Percentiles rank a stretch among this genome's conserved stretches.
Conservation (phyloP, 2,888 invertebrate genomes). For the Timema podura region DNA sequence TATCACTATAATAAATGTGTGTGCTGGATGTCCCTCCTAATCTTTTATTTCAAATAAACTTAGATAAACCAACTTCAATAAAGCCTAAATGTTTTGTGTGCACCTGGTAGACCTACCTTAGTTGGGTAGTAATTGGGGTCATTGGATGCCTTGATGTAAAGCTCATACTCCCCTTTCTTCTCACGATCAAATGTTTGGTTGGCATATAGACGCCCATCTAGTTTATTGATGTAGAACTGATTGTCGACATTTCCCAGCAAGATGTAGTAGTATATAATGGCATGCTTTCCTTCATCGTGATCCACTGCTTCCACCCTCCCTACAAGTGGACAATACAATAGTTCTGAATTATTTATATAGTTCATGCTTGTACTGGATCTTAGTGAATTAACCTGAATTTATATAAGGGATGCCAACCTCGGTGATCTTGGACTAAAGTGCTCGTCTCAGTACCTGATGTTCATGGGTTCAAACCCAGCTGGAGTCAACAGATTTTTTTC, state of each 20-base stretch:
- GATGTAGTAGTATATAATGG: slow-evolving; percentile 80
- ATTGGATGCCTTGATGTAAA: slow-evolving; percentile 80
- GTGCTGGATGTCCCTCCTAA: background rate
- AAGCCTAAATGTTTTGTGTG: background rate
- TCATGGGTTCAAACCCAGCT: no score
- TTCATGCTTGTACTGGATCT: no score
- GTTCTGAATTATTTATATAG: no score
- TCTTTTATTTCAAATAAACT: background rate
- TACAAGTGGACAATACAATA: slow-evolving; percentile 33
- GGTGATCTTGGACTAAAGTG: no score
- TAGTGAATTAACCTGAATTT: slow-evolving; percentile 17
- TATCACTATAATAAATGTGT: no score
- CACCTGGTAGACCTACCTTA: slow-evolving; percentile 32
- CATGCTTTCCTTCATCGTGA: slow-evolving; percentile 74
- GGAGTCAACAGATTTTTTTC: no score
- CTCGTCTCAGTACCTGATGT: no score
- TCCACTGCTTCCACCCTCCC: slow-evolving; percentile 71
- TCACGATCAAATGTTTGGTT: slow-evolving; percentile 81
- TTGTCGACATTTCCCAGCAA: slow-evolving; percentile 70
- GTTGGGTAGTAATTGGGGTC: slow-evolving; percentile 68
- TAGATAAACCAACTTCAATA: no score
- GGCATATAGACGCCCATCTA: slow-evolving; percentile 73
- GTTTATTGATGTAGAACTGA: slow-evolving; percentile 73
- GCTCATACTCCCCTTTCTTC: slow-evolving; percentile 63
- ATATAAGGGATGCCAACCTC: background rate